phyloP scores from a whole-genome alignment of 1,140 invertebrate species.

The Potamilus streckersoni region DNA sequence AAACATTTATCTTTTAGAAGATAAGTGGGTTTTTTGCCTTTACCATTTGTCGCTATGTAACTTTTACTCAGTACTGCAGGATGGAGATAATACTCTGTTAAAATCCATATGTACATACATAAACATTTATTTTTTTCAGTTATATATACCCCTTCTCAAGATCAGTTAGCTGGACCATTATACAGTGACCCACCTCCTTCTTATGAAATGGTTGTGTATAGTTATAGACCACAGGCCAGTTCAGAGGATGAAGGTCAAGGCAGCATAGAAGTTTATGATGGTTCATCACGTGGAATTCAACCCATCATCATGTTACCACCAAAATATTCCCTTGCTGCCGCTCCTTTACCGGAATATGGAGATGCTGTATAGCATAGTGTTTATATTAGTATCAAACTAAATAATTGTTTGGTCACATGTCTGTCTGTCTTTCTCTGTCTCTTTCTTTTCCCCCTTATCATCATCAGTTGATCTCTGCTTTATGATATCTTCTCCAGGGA shows the following conservation, averaged over 20 bases:
- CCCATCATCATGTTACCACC: slow-evolving; percentile 43
- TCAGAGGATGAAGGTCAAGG: slow-evolving; percentile 6
- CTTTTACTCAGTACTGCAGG: too few relatives aligned
- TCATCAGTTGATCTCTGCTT: too few relatives aligned
- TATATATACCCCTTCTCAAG: slow-evolving; percentile 49
- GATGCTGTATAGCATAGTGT: slow-evolving; percentile 25
- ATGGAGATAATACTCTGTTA: too few relatives aligned
- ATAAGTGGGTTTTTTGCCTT: too few relatives aligned
- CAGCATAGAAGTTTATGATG: slow-evolving; percentile 27
- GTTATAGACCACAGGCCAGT: not conserved
- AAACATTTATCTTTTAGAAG: too few relatives aligned
- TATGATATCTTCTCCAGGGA: too few relatives aligned
- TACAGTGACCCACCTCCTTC: slow-evolving; percentile 43
- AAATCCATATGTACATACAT: not conserved
- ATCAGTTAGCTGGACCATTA: slow-evolving; percentile 33
- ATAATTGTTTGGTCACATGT: too few relatives aligned
- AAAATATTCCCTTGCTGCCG: slow-evolving; percentile 44
- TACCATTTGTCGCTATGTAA: too few relatives aligned
- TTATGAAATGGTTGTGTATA: slow-evolving; percentile 42
- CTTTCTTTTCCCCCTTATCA: too few relatives aligned
- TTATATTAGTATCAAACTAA: too few relatives aligned
- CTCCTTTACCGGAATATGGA: slow-evolving; percentile 43
- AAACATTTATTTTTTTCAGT: slow-evolving; percentile 33
- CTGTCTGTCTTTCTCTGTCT: too few relatives aligned
- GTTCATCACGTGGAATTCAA: slow-evolving; percentile 11